These are phyloP conservation scores for Syrrhaptes paradoxus DNA, from an alignment of 2,113 vertebrate species.

Conservation along the genomic window DNA sequence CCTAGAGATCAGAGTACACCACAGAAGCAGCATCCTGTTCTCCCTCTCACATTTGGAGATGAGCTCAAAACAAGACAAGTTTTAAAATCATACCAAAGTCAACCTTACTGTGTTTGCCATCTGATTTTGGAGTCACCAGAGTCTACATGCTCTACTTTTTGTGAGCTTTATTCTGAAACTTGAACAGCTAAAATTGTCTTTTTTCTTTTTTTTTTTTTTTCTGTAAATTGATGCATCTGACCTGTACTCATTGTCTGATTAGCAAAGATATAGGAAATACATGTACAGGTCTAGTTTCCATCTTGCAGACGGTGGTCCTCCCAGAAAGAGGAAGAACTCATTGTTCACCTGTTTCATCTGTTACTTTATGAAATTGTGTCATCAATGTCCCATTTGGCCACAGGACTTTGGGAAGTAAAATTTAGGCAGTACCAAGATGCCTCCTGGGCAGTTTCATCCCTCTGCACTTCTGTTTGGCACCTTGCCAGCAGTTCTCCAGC, in stretches of 20 bases:
- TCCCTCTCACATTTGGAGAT: background rate
- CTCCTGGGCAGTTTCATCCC: background rate
- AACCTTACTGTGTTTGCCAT: background rate
- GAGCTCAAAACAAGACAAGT: background rate
- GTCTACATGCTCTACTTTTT: background rate
- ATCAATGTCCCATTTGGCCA: background rate
- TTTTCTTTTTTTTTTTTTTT: background rate
- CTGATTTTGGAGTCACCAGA: background rate
- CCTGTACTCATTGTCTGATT: background rate
- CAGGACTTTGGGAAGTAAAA: background rate
- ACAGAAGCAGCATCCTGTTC: background rate
- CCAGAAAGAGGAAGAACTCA: background rate
- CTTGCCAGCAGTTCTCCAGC: background rate
- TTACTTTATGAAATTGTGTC: background rate
- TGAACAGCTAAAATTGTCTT: background rate
- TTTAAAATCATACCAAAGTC: background rate
- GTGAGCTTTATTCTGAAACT: background rate
- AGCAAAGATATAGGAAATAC: background rate
- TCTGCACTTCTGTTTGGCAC: background rate
- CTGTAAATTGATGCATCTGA: background rate
- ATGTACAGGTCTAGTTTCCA: background rate
- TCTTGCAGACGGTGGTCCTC: background rate
- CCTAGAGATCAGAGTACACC: background rate
- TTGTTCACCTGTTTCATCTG: background rate
- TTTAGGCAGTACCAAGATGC: background rate